Evolutionary conservation across 1,140 invertebrate genomes (phyloP).

Genomic region (Lasioglossum baleicum): DNA sequence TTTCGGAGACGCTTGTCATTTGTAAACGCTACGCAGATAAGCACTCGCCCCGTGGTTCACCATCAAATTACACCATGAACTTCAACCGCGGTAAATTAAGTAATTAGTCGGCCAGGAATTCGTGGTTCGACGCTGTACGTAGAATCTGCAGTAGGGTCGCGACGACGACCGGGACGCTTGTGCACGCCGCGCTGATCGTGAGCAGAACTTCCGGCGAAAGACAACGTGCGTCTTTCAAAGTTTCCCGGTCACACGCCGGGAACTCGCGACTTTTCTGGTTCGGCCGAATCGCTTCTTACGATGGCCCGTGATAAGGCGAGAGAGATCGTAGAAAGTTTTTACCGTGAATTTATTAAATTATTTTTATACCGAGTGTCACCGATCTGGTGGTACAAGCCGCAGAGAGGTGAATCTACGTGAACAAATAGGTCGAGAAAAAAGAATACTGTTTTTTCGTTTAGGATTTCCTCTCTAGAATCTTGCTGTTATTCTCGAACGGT

Average conservation of each 20-base stretch:
- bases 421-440: too few relatives aligned
- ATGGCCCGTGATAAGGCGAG: neutral
- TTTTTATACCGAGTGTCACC: neutral
- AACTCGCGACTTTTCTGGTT: neutral
- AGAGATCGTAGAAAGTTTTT: neutral
- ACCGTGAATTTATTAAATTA: neutral
- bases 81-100: neutral
- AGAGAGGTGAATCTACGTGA: too few relatives aligned
- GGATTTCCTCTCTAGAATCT: too few relatives aligned
- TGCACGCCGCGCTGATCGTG: too few relatives aligned
- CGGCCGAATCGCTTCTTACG: neutral
- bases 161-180: too few relatives aligned
- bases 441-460: too few relatives aligned
- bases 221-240: conserved; percentile 9
- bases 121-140: neutral
- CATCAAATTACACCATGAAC: neutral
- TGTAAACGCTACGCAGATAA: neutral
- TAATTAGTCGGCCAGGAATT: neutral
- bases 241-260: conserved; percentile 5
- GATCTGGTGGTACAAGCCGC: too few relatives aligned
- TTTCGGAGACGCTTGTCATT: neutral
- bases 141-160: neutral
- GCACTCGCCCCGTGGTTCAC: neutral
- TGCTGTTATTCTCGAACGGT: too few relatives aligned
- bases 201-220: neutral